These are phyloP conservation scores for Mesocricetus auratus DNA, from an alignment of 2,113 vertebrate genomes.

Conservation along the genomic window DNA sequence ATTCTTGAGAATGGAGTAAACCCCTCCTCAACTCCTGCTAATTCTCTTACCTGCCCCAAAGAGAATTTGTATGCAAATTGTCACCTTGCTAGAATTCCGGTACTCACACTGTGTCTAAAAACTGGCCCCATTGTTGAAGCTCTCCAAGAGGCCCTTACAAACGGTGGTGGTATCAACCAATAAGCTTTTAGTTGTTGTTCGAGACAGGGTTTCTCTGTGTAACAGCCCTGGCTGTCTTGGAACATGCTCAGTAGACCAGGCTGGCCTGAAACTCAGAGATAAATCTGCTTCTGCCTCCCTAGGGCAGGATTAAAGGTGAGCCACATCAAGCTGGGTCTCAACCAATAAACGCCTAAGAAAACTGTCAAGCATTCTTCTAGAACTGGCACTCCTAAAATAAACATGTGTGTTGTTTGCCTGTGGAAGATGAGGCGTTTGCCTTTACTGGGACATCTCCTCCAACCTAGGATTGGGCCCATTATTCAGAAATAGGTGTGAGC, in stretches of 20 bases:
- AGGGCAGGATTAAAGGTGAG: neutral
- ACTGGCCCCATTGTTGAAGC: constrained; percentile 78
- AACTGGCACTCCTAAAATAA: constrained; percentile 81
- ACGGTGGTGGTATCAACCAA: constrained; percentile 74
- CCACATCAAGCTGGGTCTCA: neutral
- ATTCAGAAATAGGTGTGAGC: constrained; percentile 83
- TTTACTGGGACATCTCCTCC: constrained; percentile 80
- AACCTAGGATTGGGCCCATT: constrained; percentile 72
- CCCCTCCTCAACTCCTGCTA: neutral
- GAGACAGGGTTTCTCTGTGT: neutral
- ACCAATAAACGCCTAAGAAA: constrained; percentile 84
- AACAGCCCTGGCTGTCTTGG: neutral
- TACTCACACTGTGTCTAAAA: constrained; percentile 76
- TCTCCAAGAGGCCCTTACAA: constrained; percentile 71
- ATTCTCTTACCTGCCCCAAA: neutral
- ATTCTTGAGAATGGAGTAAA: constrained; percentile 76
- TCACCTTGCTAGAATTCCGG: constrained; percentile 60
- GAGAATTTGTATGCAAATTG: constrained; percentile 80
- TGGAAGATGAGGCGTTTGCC: constrained; percentile 85
- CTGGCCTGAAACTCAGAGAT: neutral
- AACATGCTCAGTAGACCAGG: neutral
- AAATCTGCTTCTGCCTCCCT: neutral
- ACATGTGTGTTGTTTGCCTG: constrained; percentile 81
- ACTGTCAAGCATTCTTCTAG: constrained; percentile 84
- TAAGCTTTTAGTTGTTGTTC: constrained; percentile 24